Evolutionary conservation across 2,797 vertebrate genomes (phyloP).

Genomic region (Muscicapa comitata): DNA sequence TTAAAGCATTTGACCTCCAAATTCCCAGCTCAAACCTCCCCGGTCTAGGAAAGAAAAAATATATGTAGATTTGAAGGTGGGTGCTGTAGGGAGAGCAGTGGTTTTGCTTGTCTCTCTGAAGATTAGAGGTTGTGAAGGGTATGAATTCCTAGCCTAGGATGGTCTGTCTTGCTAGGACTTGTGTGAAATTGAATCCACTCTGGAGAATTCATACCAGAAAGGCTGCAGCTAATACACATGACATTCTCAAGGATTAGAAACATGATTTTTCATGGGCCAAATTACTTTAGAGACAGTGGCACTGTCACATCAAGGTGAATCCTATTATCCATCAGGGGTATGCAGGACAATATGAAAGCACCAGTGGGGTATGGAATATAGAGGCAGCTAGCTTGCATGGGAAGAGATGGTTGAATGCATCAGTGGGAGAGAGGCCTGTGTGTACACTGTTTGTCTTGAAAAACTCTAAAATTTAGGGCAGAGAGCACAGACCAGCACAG

Average conservation of each 20-base stretch:
- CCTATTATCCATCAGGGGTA: not conserved
- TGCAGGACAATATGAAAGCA: not conserved
- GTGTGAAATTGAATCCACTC: conserved; percentile 12
- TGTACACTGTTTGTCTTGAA: not conserved
- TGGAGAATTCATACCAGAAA: conserved; percentile 8
- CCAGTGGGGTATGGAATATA: not conserved
- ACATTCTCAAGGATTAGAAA: conserved; percentile 29
- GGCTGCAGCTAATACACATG: conserved; percentile 1
- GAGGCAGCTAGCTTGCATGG: not conserved
- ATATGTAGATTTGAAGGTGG: not conserved
- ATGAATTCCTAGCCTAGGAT: not conserved
- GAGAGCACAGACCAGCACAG: not conserved
- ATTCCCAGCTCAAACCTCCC: not conserved
- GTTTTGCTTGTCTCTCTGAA: not conserved
- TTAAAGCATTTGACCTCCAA: not conserved
- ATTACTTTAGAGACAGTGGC: not conserved
- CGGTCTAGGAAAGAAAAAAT: not conserved
- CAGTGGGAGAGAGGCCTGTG: not conserved
- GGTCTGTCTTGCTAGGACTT: not conserved
- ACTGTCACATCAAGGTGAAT: conserved; percentile 20
- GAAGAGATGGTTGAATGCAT: not conserved
- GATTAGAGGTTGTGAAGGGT: not conserved
- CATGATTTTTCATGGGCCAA: not conserved
- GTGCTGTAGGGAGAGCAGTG: not conserved
- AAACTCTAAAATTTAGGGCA: not conserved